Base-by-base conservation (phyloP, 2,113 vertebrate genomes). In the Malurus alboscapulatus region DNA sequence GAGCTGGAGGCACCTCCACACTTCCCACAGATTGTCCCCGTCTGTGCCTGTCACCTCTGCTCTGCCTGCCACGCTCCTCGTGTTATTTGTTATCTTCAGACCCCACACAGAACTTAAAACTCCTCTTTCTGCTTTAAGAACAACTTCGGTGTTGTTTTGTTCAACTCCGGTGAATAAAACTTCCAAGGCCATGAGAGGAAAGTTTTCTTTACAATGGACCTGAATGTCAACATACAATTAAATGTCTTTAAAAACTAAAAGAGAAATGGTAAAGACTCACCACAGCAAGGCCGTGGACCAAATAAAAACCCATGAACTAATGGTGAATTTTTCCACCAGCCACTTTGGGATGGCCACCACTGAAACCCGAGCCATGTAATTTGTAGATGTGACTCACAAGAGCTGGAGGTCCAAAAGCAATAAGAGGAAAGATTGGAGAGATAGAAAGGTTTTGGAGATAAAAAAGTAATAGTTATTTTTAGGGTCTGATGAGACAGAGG, bases 321-420 rank as follows among this genome's bases (percentile, higher is more conserved):
- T 53, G 71, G 75, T 89, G 81, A 88, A 34, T 85, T 88, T 90
- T 94, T 94, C 93, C 94, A 91, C 54, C 83, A 85, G 72, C 72
- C 61, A 48, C 26, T 79, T 83, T 15, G 77, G 84, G 63, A 94
- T 68, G 90, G 93, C 82, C 93, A 96, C 83, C 90, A 65, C 91
- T 95, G 96, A 96, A 96, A 97, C 42, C 48, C 0, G 38, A 92
- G 73, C 93, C 92, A 36, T 92, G 62, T 77, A 95, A 94, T 95
- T 92, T 92, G 65, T 71, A 96, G 94, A 90, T 94, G 68, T 95
- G 96, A 96, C 87, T 96, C 94, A 94, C 74, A 53, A 83, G 73
- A 78, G 55, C 7, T 61, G 65, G 77, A 96, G 67, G 47, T 92
- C 93, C 89, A 95, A 94, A 92, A 96, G 85, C 65, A 96, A 15